Evolutionary conservation across 2,113 vertebrate species (phyloP), one percentile per base, ranked within the genome.

Genomic region (Scortum barcoo): DNA sequence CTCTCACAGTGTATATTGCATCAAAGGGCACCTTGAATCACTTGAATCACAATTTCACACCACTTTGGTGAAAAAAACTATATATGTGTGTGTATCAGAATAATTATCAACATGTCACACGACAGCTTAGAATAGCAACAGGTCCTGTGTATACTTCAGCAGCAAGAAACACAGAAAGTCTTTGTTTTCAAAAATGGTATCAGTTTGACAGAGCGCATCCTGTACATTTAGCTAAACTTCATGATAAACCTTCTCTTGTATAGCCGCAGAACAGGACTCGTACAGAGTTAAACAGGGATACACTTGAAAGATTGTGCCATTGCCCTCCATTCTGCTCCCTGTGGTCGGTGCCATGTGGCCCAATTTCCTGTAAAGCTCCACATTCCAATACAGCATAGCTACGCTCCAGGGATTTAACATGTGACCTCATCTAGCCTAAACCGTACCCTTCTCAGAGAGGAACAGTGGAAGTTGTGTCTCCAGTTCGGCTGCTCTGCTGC

Each of bases 351-450:
- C 81, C 81, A 75, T 85, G 86, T 90, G 88, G 88, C 83, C 84
- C 71, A 86, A 73, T 91, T 91, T 92, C 81, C 86, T 89, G 78
- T 68, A 79, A 65, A 83, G 84, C 84, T 83, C 74, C 86, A 84
- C 91, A 92, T 93, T 92, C 86, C 90, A 79, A 24, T 46, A 46
- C 83, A 61, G 85, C 82, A 76, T 83, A 88, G 82, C 72, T 88
- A 56, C 60, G 40, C 91, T 80, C 80, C 82, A 42, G 84, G 81
- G 88, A 86, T 73, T 80, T 76, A 71, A 73, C 87, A 90, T 85
- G 81, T 91, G 88, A 91, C 89, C 83, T 91, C 74, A 86, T 73
- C 44, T 62, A 76, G 69, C 86, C 83, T 76, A 60, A 90, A 78
- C 76, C 24, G 14, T 48, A 72, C 72, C 83, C 74, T 61, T 73